phyloP scores from a whole-genome alignment of 1,140 invertebrate genomes.

The Odontomachus brunneus region DNA sequence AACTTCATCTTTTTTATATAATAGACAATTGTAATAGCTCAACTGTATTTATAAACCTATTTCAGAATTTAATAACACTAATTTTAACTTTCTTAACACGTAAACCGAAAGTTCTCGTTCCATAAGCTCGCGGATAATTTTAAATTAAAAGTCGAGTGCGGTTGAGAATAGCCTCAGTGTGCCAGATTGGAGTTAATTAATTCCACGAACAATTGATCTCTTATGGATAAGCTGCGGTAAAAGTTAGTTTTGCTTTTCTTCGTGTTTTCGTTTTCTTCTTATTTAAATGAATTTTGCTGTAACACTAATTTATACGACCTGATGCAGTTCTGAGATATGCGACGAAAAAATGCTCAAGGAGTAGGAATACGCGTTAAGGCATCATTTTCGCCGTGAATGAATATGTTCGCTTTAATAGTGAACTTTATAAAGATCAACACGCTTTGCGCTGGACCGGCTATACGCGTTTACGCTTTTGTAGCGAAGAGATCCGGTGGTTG shows the following conservation, averaged over 20 bases:
- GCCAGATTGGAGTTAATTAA: constrained; percentile 30
- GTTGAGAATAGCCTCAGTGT: too few species aligned
- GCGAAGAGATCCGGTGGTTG: constrained; percentile 24
- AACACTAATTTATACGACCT: not conserved
- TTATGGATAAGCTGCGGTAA: not conserved
- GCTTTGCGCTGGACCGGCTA: not conserved
- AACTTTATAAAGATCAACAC: constrained; percentile 30
- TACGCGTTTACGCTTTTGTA: constrained; percentile 25
- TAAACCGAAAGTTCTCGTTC: too few species aligned
- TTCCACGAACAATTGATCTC: not conserved
- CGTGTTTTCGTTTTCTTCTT: not conserved
- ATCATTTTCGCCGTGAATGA: not conserved
- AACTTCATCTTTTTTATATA: too few species aligned
- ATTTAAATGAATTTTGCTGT: too few species aligned
- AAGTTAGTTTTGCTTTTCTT: not conserved
- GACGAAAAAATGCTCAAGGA: not conserved
- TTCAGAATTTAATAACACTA: too few species aligned
- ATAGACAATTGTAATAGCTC: too few species aligned
- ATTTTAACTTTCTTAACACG: too few species aligned
- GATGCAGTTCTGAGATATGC: not conserved
- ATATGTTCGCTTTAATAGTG: constrained; percentile 27
- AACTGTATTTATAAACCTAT: too few species aligned
- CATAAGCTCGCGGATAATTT: too few species aligned
- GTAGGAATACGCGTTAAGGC: not conserved
- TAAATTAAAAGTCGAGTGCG: too few species aligned